Percentiles rank a stretch among this genome's conserved stretches.
phyloP scores from a whole-genome alignment of 1,140 invertebrate species.

The Anoplophora glabripennis region DNA sequence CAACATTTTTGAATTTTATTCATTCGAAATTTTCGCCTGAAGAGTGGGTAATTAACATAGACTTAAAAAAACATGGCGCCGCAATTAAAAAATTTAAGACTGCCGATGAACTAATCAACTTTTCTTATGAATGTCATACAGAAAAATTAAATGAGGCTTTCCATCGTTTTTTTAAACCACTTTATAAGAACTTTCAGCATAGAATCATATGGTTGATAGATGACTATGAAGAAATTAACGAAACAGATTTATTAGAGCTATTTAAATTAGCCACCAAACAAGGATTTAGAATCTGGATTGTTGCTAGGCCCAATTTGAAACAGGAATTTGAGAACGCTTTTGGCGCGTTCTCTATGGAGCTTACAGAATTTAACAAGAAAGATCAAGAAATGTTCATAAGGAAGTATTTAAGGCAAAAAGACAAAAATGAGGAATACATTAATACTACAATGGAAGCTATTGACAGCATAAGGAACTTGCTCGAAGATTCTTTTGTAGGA shows the following conservation, averaged over 20 bases:
- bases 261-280: neutral
- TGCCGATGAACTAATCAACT: neutral
- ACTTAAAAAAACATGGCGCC: neutral
- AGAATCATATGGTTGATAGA: neutral
- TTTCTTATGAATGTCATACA: neutral
- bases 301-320: neutral
- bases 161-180: neutral
- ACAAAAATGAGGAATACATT: neutral
- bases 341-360: neutral
- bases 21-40: neutral
- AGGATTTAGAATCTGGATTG: constrained; percentile 1
- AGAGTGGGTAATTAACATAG: neutral
- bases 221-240: constrained; percentile 4
- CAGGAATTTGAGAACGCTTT: neutral
- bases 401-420: neutral
- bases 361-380: constrained; percentile 1
- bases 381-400: neutral
- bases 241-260: neutral
- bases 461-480: neutral
- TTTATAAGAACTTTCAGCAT: neutral
- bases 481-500: neutral
- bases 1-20: constrained; percentile 1
- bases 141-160: neutral
- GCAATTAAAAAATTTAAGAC: neutral
- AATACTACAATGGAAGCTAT: neutral